Evolutionary conservation across 2,888 invertebrate species (phyloP), one percentile per base, ranked within the genome.

Genomic region (Pammene aurita): DNA sequence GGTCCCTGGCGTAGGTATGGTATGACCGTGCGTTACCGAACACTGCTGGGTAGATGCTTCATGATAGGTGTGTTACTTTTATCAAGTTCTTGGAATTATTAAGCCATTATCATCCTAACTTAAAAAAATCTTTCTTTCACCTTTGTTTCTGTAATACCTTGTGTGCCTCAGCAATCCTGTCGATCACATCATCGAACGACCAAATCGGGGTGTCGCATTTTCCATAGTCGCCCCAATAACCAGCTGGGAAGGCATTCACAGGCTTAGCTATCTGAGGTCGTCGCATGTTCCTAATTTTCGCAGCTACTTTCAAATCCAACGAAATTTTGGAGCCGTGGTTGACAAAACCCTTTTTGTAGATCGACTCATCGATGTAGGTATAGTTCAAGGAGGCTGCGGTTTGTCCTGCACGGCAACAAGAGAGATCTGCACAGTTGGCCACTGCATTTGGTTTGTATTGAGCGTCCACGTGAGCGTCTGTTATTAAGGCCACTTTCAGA

Each of bases 401-500:
- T 79, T 95, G 94, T 18, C 94, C 94, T n/a, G 76, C 81, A 65
- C 96, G 94, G 81, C 98, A 98, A 80, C 98, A 98, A 5, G 95
- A 89, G 0, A 96, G 96, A 74, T 96, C 95, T 0, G 92, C 93
- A 80, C 98, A 98, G 2, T 94, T 89, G 0, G 96, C 95, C 58
- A 95, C 94, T 0, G 95, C 94, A 38, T 94, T 94, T 0, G 94
- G 93, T 73, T 93, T 90, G 80, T 98, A 98, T 2, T 93, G 80
- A 0, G 95, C 95, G 84, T 98, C 97, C 62, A 95, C 94, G 81
- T 98, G 98, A 35, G 96, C 94, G 80, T 98, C 97, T 0, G 96
- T 94, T 62, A 97, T 79, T 54, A 97, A 95, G 1, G 95, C 91
- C 11, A 96, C 83, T 74, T 88, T 93, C 0, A 93, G 77, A 5